Base-by-base conservation (phyloP, 92 coral and sea anemone species). In the Diadumene lineata region DNA sequence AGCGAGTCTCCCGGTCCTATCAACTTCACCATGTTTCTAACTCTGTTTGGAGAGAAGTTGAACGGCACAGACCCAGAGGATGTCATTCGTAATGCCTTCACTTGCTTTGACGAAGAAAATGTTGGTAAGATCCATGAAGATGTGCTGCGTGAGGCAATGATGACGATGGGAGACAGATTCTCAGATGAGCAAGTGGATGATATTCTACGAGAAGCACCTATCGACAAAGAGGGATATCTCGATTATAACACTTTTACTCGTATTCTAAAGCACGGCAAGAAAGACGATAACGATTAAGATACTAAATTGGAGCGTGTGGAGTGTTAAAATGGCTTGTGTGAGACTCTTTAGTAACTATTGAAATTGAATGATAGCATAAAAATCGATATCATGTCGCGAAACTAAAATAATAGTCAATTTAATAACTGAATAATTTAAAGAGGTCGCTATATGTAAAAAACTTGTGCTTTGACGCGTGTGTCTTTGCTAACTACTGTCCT, bases 41-140 rank as follows among this genome's bases (percentile, higher is more conserved):
- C 98, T 30, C 55, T 94, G 90, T 94, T 94, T 71, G 98, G 98
- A 8, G 98, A 94, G 77, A 88, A 90, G 80, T 72, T 94, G 83
- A 94, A 94, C 81, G 98, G 98, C 67, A 94, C 98, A 11, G 98
- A 94, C 48, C 98, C 98, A 0, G 98, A 94, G 73, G 98, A 94
- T 22, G 98, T 94, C 55, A 94, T 94, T 11, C 65, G 83, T 32
- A 94, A 94, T 58, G 98, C 98, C 72, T 94, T 94, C 68, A 97
- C 97, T 50, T 92, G 97, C 77, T 94, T 94, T 68, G 98, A 94
- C 72, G 89, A 89, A 17, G 97, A 88, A 23, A 93, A 91, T 6
- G 73, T 24, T 33, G 98, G 98, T 0, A 84, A 88, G 62, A 78
- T 94, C 8, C 94, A 85, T 29, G 97, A 88, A 65, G 98, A 94